Conservation (phyloP, 2,797 vertebrate species). For the Bovichtus variegatus region DNA sequence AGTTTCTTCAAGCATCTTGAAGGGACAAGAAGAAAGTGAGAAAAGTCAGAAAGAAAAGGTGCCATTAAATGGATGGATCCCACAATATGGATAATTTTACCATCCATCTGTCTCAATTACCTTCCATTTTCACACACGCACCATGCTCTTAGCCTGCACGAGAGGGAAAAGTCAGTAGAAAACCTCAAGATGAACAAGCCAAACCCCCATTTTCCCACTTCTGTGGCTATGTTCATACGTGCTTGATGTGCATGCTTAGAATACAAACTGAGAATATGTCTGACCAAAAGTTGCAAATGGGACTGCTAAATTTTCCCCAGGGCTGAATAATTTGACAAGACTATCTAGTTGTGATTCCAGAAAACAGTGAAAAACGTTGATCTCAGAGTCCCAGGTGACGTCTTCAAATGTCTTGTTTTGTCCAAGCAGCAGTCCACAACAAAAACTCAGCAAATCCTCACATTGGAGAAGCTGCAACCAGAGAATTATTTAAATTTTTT, state of each 20-base stretch:
- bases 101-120: constrained; percentile 16
- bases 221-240: background rate
- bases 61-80: constrained; percentile 13
- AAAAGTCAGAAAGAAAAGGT: background rate
- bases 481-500: background rate
- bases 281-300: background rate
- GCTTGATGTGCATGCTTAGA: background rate
- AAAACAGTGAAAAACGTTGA: too few relatives aligned
- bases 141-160: constrained; percentile 13
- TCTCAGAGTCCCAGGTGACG: background rate
- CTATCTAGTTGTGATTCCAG: background rate
- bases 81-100: constrained; percentile 7
- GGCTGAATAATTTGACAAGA: background rate
- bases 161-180: background rate
- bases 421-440: background rate
- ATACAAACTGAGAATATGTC: background rate
- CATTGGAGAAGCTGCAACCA: background rate
- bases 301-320: background rate
- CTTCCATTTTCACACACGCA: constrained; percentile 9
- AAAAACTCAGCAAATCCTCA: background rate
- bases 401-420: background rate
- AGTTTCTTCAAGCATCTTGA: constrained; percentile 6
- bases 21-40: background rate
- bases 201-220: background rate
- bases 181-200: background rate